Conservation (phyloP, 1,140 invertebrate genomes). For the Campoletis sonorensis region DNA sequence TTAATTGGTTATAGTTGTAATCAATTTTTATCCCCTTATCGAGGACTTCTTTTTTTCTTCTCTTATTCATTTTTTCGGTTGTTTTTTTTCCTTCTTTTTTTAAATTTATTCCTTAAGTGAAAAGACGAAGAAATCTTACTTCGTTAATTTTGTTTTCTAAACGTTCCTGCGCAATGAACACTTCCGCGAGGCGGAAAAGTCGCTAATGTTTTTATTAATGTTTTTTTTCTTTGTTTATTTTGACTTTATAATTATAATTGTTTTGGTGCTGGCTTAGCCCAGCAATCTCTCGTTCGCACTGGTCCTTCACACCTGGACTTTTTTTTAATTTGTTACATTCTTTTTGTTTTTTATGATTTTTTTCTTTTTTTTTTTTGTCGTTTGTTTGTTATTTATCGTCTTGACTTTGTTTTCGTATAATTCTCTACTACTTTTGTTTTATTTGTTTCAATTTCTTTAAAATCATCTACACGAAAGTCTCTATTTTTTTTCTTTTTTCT, state of each 20-base stretch:
- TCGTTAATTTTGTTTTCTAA: not conserved
- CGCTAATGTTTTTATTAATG: not conserved
- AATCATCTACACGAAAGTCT: constrained; percentile 14
- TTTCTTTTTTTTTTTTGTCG: not conserved
- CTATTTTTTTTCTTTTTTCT: not conserved
- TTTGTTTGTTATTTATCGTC: not conserved
- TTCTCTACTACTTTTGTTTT: constrained; percentile 22
- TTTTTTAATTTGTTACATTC: constrained; percentile 16
- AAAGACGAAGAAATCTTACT: constrained; percentile 26
- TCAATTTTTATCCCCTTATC: constrained; percentile 2
- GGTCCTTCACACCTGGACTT: constrained; percentile 28
- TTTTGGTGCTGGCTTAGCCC: not conserved
- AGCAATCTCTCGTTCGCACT: not conserved
- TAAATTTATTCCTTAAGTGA: constrained; percentile 8
- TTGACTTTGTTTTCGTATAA: not conserved
- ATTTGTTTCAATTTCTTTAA: constrained; percentile 11
- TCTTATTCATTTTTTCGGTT: constrained; percentile 29
- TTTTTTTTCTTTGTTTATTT: no score
- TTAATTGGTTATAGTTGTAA: constrained; percentile 52
- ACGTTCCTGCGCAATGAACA: constrained; percentile 20
- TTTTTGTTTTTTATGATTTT: not conserved
- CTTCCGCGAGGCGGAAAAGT: constrained; percentile 7
- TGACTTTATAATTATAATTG: not conserved
- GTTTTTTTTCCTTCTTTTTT: constrained; percentile 10
- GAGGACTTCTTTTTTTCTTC: not conserved